Conservation (phyloP, 2,113 vertebrate species). For the Plestiodon gilberti region DNA sequence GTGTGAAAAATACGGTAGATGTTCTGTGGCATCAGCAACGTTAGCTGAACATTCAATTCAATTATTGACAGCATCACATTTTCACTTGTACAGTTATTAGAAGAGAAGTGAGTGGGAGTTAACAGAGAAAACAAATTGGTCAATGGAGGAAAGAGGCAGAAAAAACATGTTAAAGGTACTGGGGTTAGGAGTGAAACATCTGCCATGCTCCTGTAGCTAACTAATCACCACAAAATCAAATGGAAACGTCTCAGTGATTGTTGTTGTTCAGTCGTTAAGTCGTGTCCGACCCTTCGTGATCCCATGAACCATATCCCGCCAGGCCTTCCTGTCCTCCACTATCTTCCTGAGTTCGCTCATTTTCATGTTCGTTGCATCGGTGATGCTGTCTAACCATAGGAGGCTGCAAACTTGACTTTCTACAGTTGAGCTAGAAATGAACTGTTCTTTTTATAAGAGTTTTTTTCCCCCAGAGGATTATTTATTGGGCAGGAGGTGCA, state of each 20-base stretch:
- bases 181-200: neutral
- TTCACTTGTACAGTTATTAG: neutral
- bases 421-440: neutral
- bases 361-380: too few species aligned
- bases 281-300: too few species aligned
- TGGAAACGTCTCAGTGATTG: neutral
- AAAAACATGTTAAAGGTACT: neutral
- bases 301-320: too few species aligned
- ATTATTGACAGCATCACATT: neutral
- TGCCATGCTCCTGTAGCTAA: neutral
- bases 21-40: neutral
- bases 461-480: neutral
- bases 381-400: too few species aligned
- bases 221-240: neutral
- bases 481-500: neutral
- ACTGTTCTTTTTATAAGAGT: neutral
- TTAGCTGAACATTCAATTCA: conserved; percentile 13
- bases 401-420: neutral
- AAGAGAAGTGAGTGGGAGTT: neutral
- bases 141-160: neutral
- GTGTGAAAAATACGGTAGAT: too few species aligned
- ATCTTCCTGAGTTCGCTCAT: too few species aligned
- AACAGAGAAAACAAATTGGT: neutral
- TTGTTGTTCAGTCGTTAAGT: too few species aligned
- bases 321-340: too few species aligned